Percentiles rank a stretch among this genome's conserved stretches.
Evolutionary conservation across 1,140 invertebrate species (phyloP).

Genomic region (Heterodera carotae): DNA sequence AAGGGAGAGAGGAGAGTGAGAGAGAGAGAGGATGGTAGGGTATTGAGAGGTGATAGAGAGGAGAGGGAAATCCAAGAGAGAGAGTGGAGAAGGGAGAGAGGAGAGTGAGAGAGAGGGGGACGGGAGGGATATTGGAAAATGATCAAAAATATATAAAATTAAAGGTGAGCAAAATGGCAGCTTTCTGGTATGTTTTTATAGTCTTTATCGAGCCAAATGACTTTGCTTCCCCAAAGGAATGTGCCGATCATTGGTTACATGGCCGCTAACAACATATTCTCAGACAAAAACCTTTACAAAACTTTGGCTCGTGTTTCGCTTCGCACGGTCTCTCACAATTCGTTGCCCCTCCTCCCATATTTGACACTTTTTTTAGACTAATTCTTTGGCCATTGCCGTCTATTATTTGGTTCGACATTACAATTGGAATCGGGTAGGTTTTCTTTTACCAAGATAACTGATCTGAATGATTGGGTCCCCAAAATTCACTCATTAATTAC

Average conservation of each 20-base stretch:
- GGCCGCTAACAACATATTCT: constrained; percentile 45
- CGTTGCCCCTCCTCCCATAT: constrained; percentile 32
- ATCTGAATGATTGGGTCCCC: too few relatives aligned
- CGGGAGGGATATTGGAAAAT: too few relatives aligned
- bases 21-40: too few relatives aligned
- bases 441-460: too few relatives aligned
- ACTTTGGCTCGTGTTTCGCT: constrained; percentile 57
- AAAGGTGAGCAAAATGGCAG: constrained; percentile 53
- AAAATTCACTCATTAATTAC: too few relatives aligned
- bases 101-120: too few relatives aligned
- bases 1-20: too few relatives aligned
- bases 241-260: constrained; percentile 54
- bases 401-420: constrained; percentile 52
- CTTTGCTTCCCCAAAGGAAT: constrained; percentile 38
- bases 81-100: too few relatives aligned
- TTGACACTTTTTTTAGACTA: neutral
- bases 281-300: constrained; percentile 62
- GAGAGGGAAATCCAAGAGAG: too few relatives aligned
- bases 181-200: constrained; percentile 41
- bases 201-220: too few relatives aligned
- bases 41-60: too few relatives aligned
- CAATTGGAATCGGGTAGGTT: constrained; percentile 49
- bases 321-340: constrained; percentile 52
- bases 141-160: neutral
- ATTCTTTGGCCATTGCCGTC: constrained; percentile 38